Evolutionary conservation across 2,797 vertebrate species (phyloP), one percentile per base, ranked within the genome.

Genomic region (Hemibagrus guttatus): DNA sequence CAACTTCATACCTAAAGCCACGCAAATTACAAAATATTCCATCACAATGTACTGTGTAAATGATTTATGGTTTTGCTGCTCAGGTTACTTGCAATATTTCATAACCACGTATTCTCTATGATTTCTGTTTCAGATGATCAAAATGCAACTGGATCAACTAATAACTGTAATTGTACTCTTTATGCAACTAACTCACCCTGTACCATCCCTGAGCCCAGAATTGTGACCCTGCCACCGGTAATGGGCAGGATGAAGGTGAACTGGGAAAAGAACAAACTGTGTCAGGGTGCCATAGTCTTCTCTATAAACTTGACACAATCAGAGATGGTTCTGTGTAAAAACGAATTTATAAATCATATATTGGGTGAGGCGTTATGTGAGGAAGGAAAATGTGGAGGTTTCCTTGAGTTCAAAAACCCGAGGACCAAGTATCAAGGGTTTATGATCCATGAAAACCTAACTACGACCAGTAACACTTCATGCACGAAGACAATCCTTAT

Each of bases 391-490:
- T 95, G 94, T 83, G 17, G 85, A 71, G 19, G 4, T 0, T 0
- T 0, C 0, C 0, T 1, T 0, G 0, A 0, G 0, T 58, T 42
- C 68, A 0, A 0, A 0, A 0, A 0, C 14, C 35, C 4, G 0
- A 0, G 0, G 0, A 0, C 23, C 0, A 0, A 9, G 6, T n/a
- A n/a, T 0, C 0, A 0, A 0, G 86, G 91, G 1, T 72, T 46
- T 16, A 0, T 0, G 3, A 8, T 94, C 46, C 11, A 19, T n/a
- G 19, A 13, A 0, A 28, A n/a, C 0, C 74, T 58, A 61, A 26
- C 28, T 3, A 0, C 19, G 35, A 0, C 0, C 1, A 3, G 0
- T 0, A 0, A 0, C 0, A 0, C 0, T 4, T 0, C 0, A 0
- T 94, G 91, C 52, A 0, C 0, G 0, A 6, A 0, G 0, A 52